phyloP scores from a whole-genome alignment of 2,797 vertebrate species.

The Buphagus erythrorhynchus region DNA sequence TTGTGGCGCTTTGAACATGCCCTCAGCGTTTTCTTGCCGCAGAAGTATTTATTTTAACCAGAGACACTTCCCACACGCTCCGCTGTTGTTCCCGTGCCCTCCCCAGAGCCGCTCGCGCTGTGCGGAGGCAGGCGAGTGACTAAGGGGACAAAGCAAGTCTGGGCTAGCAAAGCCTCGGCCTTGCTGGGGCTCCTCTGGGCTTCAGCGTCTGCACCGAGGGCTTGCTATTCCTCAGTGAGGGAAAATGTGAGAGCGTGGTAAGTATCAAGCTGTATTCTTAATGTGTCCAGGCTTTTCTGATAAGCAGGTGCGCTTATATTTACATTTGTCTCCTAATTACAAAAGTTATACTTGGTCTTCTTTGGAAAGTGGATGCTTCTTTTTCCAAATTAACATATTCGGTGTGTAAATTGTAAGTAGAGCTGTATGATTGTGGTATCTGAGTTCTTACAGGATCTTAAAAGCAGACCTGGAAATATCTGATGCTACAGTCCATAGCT shows the following conservation, averaged over 20 bases:
- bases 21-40: background rate
- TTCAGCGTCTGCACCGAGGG: fast-evolving
- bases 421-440: background rate
- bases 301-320: background rate
- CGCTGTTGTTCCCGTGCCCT: too few species aligned
- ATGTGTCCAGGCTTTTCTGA: background rate
- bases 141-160: background rate
- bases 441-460: background rate
- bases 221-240: fast-evolving
- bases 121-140: background rate
- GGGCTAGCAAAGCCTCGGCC: background rate
- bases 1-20: background rate
- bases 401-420: background rate
- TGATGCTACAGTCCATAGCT: background rate
- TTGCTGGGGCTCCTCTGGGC: background rate
- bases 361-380: background rate
- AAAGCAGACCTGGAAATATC: background rate
- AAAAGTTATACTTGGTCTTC: background rate
- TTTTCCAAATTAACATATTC: background rate
- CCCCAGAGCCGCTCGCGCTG: fast-evolving
- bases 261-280: background rate
- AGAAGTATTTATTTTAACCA: background rate
- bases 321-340: background rate
- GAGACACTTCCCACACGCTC: fast-evolving
- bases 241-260: background rate